phyloP scores from a whole-genome alignment of 2,888 invertebrate genomes.

The Clistopyga incitator region DNA sequence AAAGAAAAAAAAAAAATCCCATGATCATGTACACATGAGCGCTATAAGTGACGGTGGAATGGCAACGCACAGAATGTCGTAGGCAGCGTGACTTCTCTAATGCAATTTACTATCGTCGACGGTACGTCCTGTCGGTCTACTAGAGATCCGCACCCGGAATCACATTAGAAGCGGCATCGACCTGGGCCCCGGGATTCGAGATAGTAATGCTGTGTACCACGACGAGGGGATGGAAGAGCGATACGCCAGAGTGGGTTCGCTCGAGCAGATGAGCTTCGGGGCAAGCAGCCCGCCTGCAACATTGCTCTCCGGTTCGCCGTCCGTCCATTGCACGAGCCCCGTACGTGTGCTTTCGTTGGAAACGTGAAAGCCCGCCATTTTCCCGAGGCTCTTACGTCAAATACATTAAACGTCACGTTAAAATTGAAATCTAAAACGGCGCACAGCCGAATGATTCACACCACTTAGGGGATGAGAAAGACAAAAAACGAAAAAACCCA shows the following conservation, averaged over 20 bases:
- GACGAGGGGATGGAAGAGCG: conserved; percentile 23
- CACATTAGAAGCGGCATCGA: conserved; percentile 73
- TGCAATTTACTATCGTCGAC: conserved; percentile 50
- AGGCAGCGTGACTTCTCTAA: conserved; percentile 46
- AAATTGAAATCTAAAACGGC: conserved; percentile 34
- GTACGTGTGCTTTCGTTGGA: background rate
- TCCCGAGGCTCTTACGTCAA: conserved; percentile 7
- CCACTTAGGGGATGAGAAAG: too few species aligned
- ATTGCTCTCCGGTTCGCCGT: background rate
- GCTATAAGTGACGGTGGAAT: background rate
- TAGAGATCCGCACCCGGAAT: conserved; percentile 77
- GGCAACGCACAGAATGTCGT: background rate
- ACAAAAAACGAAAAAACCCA: background rate
- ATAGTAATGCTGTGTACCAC: conserved; percentile 5
- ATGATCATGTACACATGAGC: background rate
- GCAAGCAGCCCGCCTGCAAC: conserved; percentile 1
- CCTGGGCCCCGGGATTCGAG: conserved; percentile 53
- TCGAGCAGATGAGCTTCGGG: conserved; percentile 29
- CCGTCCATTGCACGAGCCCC: conserved; percentile 3
- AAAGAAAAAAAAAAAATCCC: background rate
- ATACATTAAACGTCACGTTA: conserved; percentile 37
- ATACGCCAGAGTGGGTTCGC: conserved; percentile 24
- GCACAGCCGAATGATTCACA: background rate
- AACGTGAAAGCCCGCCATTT: conserved; percentile 1
- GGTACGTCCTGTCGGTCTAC: conserved; percentile 31